A percentile compares a stretch with the other conserved stretches of the same genome.
Evolutionary conservation across 1,140 invertebrate genomes (phyloP).

Genomic region (Cherax destructor): DNA sequence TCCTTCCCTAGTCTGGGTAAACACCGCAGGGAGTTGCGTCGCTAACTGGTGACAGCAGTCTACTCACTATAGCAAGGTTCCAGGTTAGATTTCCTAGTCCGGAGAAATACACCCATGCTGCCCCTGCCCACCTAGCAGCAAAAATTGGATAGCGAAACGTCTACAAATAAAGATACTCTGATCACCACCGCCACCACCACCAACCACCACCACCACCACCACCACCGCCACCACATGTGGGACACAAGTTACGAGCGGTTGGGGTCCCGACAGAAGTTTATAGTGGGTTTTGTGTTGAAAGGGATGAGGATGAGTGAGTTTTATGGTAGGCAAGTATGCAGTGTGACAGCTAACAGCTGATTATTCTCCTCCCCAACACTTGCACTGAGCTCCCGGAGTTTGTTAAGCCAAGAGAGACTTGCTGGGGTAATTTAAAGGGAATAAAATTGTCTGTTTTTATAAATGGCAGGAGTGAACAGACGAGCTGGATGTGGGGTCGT

Average conservation of each 20-base stretch:
- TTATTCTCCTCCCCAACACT: neutral
- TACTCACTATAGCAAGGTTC: too few relatives aligned
- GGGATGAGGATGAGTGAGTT: neutral
- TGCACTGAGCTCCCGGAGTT: neutral
- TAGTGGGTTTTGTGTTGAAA: slow-evolving; percentile 22
- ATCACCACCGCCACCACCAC: neutral
- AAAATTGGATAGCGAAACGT: too few relatives aligned
- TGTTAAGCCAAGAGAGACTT: neutral
- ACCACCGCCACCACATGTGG: neutral
- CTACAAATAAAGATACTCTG: too few relatives aligned
- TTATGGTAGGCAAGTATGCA: slow-evolving; percentile 14
- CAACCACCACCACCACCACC: neutral
- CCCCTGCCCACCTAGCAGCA: too few relatives aligned
- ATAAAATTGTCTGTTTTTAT: slow-evolving; percentile 4
- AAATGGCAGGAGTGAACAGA: neutral
- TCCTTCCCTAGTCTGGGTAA: neutral
- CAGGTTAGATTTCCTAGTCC: too few relatives aligned
- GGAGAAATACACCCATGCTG: too few relatives aligned
- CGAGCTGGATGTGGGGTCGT: neutral
- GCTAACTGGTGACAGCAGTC: too few relatives aligned
- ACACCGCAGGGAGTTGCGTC: neutral
- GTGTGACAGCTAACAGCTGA: neutral
- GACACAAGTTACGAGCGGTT: slow-evolving; percentile 12
- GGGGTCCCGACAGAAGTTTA: neutral
- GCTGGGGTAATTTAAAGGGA: neutral